Evolutionary conservation across 1,140 invertebrate species (phyloP), one percentile per base, ranked within the genome.

Genomic region (Macrocentrus cingulum): DNA sequence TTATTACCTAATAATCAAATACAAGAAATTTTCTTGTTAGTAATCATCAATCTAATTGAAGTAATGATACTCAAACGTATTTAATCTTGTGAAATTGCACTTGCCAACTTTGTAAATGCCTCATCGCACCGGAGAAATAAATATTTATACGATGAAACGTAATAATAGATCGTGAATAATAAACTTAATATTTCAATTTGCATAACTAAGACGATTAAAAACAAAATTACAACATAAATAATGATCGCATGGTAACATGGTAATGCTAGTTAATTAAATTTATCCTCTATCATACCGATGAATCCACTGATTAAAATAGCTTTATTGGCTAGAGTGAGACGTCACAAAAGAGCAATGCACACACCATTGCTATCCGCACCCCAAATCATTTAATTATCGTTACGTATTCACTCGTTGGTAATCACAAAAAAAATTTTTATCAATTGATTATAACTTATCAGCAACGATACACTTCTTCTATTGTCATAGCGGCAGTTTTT

Each of bases 401-500:
- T n/a, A n/a, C n/a, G n/a, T n/a, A n/a, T n/a, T n/a, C n/a, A n/a
- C n/a, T n/a, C n/a, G n/a, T n/a, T n/a, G n/a, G n/a, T 4, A 39
- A 39, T n/a, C 7, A 39, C 7, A 13, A 15, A n/a, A 4, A 15
- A 13, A 11, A 11, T 13, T 39, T n/a, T 13, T n/a, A n/a, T n/a
- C n/a, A n/a, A 39, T 20, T 18, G 22, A 20, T 11, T 25, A 15
- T 20, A 49, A 13, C 29, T 13, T 15, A 11, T 56, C 54, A 13
- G 15, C 13, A 16, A 1, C 20, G 36, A 54, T 32, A 22, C 29
- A 23, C 48, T 63, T 53, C 48, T 9, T 66, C 65, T 70, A 70
- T 70, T 69, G 63, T 69, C 70, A 64, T 63, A 64, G 61, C 68
- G 68, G 67, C 70, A 70, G 68, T 70, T 68, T 57, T 56, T 59